These are phyloP conservation scores for Poeciliopsis presidionis DNA, from an alignment of 2,797 vertebrate genomes.

Conservation along the genomic window DNA sequence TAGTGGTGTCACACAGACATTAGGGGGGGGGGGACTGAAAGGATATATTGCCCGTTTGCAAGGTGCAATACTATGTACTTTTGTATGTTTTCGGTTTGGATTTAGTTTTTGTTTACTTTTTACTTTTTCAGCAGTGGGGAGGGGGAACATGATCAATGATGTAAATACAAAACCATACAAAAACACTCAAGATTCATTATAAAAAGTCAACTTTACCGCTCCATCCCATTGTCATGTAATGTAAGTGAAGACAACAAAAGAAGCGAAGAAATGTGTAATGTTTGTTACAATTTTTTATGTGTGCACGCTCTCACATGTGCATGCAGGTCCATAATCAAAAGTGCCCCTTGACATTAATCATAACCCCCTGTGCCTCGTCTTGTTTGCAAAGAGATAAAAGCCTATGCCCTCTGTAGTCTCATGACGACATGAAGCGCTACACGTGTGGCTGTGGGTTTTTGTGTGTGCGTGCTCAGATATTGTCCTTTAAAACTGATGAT, in stretches of 20 bases:
- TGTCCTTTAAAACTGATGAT: slow-evolving; percentile 38
- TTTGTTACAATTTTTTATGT: slow-evolving; percentile 67
- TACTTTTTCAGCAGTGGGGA: slow-evolving; percentile 22
- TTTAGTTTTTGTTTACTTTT: slow-evolving; percentile 61
- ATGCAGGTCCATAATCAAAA: slow-evolving; percentile 71
- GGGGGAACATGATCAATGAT: slow-evolving; percentile 79
- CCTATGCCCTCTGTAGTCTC: slow-evolving; percentile 35
- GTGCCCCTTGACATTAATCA: slow-evolving; percentile 77
- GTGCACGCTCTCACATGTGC: slow-evolving; percentile 73
- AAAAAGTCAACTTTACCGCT: slow-evolving; percentile 50
- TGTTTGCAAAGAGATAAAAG: slow-evolving; percentile 71
- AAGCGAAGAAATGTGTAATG: slow-evolving; percentile 62
- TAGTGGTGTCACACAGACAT: slow-evolving; percentile 77
- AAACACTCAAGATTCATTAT: slow-evolving; percentile 71
- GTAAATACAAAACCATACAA: slow-evolving; percentile 78
- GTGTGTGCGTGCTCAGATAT: slow-evolving; percentile 32
- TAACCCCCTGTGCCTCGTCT: slow-evolving; percentile 75
- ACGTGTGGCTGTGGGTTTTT: slow-evolving; percentile 41
- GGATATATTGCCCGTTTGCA: slow-evolving; percentile 80
- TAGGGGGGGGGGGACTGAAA: slow-evolving; percentile 65
- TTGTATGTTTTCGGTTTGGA: slow-evolving; percentile 77
- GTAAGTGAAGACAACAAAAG: slow-evolving; percentile 52
- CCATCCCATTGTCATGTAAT: slow-evolving; percentile 71
- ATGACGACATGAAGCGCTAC: slow-evolving; percentile 23
- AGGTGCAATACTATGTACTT: slow-evolving; percentile 83